Evolutionary conservation across 2,888 invertebrate species (phyloP).

Genomic region (Standfussiana lucernea): DNA sequence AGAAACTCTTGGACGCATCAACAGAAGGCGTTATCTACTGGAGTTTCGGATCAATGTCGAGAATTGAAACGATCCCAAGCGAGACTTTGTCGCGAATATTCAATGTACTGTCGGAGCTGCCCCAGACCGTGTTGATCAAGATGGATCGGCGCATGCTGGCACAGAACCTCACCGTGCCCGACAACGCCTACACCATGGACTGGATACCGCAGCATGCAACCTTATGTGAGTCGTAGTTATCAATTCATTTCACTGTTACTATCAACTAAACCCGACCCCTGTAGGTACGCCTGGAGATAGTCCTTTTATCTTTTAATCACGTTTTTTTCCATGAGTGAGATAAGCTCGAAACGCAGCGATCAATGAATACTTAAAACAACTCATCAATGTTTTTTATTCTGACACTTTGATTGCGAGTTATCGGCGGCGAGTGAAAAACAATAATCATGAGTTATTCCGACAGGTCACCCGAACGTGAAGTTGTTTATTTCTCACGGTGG

Average conservation of each 20-base stretch:
- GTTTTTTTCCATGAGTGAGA: slow-evolving; percentile 22
- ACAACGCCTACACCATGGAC: slow-evolving; percentile 87
- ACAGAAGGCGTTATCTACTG: slow-evolving; percentile 90
- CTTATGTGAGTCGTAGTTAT: slow-evolving; percentile 83
- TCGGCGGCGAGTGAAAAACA: slow-evolving; percentile 24
- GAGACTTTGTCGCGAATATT: slow-evolving; percentile 87
- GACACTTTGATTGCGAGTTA: slow-evolving; percentile 45
- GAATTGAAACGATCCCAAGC: slow-evolving; percentile 89
- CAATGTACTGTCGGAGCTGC: slow-evolving; percentile 86
- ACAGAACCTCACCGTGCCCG: slow-evolving; percentile 85
- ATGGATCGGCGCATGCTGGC: slow-evolving; percentile 87
- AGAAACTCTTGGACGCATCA: slow-evolving; percentile 84
- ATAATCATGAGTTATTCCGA: slow-evolving; percentile 38
- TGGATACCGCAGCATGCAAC: slow-evolving; percentile 91
- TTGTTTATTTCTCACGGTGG: slow-evolving; percentile 92
- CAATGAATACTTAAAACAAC: slow-evolving; percentile 38
- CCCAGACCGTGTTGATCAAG: slow-evolving; percentile 90
- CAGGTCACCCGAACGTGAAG: slow-evolving; percentile 90
- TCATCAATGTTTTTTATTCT: slow-evolving; percentile 34
- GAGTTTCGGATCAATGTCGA: slow-evolving; percentile 91
- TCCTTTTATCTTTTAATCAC: slow-evolving; percentile 40
- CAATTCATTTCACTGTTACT: slow-evolving; percentile 19
- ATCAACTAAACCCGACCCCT: slow-evolving; percentile 27
- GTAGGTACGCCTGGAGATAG: slow-evolving; percentile 26
- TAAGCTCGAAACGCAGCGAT: slow-evolving; percentile 30